Conservation (phyloP, 2,888 invertebrate genomes). For the Epirrita christyi region DNA sequence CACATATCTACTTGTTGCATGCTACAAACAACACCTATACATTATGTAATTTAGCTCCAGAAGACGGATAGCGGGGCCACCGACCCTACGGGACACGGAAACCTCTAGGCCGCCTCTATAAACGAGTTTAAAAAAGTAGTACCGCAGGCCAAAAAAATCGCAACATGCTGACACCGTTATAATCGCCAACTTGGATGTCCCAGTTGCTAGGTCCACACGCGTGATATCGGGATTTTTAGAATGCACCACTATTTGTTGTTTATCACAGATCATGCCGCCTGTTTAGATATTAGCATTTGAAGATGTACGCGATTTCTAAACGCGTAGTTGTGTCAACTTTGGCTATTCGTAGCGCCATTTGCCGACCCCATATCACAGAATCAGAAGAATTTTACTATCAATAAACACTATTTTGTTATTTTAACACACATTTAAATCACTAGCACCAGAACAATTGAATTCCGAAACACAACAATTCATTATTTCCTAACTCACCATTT, state of each 20-base stretch:
- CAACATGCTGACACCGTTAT: conserved; percentile 86
- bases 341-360: conserved; percentile 84
- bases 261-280: conserved; percentile 75
- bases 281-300: conserved; percentile 69
- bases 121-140: conserved; percentile 86
- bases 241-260: conserved; percentile 77
- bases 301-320: conserved; percentile 77
- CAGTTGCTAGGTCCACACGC: conserved; percentile 79
- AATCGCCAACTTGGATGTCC: conserved; percentile 85
- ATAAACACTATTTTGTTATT: conserved; percentile 73
- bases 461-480: conserved; percentile 67
- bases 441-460: conserved; percentile 69
- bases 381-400: conserved; percentile 72
- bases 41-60: conserved; percentile 85
- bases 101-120: conserved; percentile 83
- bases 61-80: conserved; percentile 79
- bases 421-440: conserved; percentile 72
- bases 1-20: conserved; percentile 85
- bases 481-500: conserved; percentile 89
- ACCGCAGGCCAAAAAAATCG: conserved; percentile 86
- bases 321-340: conserved; percentile 85
- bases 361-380: conserved; percentile 80
- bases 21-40: conserved; percentile 79
- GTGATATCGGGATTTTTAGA: conserved; percentile 70
- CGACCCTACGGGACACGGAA: conserved; percentile 85